These are phyloP conservation scores for Poeciliopsis infans DNA, from an alignment of 2,797 vertebrate species.

Conservation along the genomic window DNA sequence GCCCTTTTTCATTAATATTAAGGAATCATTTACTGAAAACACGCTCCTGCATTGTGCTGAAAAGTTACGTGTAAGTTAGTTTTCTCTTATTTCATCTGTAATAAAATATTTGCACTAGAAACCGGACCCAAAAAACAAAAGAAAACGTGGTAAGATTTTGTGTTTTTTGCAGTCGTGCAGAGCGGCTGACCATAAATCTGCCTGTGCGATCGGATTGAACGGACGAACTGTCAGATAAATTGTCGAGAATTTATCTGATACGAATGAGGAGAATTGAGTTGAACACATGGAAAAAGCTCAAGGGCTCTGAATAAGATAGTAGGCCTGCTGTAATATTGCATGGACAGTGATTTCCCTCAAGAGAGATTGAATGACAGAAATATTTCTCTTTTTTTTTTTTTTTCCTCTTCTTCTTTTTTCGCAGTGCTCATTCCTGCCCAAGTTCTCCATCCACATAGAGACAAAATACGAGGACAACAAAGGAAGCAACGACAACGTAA, in stretches of 20 bases:
- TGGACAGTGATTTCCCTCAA: neutral
- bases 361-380: neutral
- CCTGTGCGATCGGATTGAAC: neutral
- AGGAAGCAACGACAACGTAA: slow-evolving; percentile 91
- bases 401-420: slow-evolving; percentile 57
- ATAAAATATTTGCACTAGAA: too few species aligned
- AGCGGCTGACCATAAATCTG: neutral
- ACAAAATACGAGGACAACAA: slow-evolving; percentile 88
- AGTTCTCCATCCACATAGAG: slow-evolving; percentile 98
- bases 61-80: too few species aligned
- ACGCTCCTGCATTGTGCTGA: too few species aligned
- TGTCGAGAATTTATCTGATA: neutral
- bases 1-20: too few species aligned
- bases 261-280: neutral
- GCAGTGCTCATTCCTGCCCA: slow-evolving; percentile 94
- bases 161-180: neutral
- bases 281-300: neutral
- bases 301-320: neutral
- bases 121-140: too few species aligned
- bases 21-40: too few species aligned
- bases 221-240: neutral
- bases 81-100: too few species aligned
- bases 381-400: slow-evolving; percentile 11
- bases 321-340: neutral
- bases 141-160: too few species aligned